A percentile compares a stretch with the other conserved stretches of the same genome.
phyloP scores from a whole-genome alignment of 1,140 invertebrate genomes.

The Chlorops oryzae region DNA sequence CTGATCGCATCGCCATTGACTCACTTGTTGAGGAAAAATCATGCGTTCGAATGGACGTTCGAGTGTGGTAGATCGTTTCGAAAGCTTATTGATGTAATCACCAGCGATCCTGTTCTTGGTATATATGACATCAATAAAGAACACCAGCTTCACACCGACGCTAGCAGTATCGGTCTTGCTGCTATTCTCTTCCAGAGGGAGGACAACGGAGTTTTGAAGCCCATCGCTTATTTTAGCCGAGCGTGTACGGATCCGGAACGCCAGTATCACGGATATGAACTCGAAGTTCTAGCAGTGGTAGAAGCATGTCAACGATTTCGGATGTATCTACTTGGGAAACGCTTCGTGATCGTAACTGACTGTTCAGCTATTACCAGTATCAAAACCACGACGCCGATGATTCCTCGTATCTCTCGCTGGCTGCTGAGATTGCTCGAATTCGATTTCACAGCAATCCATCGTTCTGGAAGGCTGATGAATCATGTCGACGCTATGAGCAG shows the following conservation, averaged over 20 bases:
- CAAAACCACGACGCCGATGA: no score
- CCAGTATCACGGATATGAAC: neutral
- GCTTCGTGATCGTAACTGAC: neutral
- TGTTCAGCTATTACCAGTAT: neutral
- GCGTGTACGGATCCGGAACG: neutral
- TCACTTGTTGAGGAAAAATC: constrained; percentile 12
- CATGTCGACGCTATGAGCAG: neutral
- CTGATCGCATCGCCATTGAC: constrained; percentile 23
- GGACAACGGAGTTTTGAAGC: neutral
- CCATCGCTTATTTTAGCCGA: neutral
- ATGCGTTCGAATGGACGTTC: constrained; percentile 2
- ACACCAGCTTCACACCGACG: constrained; percentile 24
- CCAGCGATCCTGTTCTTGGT: constrained; percentile 13
- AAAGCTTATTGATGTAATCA: constrained; percentile 14
- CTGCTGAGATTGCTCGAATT: neutral
- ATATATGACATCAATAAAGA: constrained; percentile 12
- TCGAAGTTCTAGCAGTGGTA: no score
- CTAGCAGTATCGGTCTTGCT: constrained; percentile 17
- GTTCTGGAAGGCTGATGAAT: neutral
- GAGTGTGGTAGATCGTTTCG: constrained; percentile 3
- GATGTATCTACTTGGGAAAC: neutral
- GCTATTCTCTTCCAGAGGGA: constrained; percentile 19
- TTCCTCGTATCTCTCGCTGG: neutral
- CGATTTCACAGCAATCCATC: neutral
- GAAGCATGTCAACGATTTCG: neutral